A percentile compares a stretch with the other conserved stretches of the same genome.
Evolutionary conservation across 2,797 vertebrate species (phyloP).

Genomic region (Notamacropus eugenii): DNA sequence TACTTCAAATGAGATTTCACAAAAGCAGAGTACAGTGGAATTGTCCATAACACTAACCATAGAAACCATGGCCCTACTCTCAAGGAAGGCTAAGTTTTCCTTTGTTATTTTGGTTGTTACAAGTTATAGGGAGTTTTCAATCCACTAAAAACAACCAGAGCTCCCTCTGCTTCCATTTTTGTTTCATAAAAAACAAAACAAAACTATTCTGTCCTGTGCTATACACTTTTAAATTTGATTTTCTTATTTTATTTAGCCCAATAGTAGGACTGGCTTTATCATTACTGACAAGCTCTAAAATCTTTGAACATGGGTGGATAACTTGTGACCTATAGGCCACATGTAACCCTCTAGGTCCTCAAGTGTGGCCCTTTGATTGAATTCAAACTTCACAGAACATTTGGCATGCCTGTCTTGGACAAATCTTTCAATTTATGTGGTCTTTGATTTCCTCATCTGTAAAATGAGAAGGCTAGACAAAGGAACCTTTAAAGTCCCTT

Average conservation of each 20-base stretch:
- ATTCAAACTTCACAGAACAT: too few relatives aligned
- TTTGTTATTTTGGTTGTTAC: not conserved
- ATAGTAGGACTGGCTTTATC: not conserved
- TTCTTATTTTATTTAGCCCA: not conserved
- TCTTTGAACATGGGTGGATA: too few relatives aligned
- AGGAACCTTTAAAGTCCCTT: not conserved
- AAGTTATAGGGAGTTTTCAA: not conserved
- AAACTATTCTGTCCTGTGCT: not conserved
- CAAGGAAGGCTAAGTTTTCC: not conserved
- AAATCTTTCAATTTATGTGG: not conserved
- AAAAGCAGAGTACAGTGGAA: not conserved
- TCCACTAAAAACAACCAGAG: not conserved
- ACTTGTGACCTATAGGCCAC: too few relatives aligned
- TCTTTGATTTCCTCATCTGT: not conserved
- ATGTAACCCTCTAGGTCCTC: too few relatives aligned
- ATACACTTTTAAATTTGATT: not conserved
- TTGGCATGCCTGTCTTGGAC: too few relatives aligned
- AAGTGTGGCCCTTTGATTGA: too few relatives aligned
- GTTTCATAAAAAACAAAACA: not conserved
- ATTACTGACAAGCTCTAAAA: not conserved
- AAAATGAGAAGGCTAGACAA: not conserved
- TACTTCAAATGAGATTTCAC: not conserved
- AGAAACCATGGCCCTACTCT: not conserved
- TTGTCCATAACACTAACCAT: not conserved
- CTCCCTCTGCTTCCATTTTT: rapidly evolving